Evolutionary conservation across 1,140 invertebrate genomes (phyloP).

Genomic region (Bathynomus jamesi): DNA sequence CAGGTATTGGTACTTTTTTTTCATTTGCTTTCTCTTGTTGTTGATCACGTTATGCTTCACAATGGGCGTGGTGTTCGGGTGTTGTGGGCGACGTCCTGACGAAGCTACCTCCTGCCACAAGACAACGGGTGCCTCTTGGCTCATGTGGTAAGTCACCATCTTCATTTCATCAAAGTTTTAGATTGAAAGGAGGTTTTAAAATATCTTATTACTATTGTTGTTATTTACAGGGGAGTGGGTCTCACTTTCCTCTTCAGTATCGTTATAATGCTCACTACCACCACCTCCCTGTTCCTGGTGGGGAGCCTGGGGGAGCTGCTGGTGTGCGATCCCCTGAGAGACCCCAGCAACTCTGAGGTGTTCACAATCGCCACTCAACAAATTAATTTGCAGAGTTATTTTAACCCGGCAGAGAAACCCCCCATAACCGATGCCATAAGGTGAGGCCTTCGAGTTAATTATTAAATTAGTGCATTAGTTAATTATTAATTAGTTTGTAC

Average conservation of each 20-base stretch:
- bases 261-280: slow-evolving; percentile 61
- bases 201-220: neutral
- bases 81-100: slow-evolving; percentile 75
- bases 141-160: slow-evolving; percentile 62
- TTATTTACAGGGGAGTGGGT: slow-evolving; percentile 58
- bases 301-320: slow-evolving; percentile 62
- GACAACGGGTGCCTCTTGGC: slow-evolving; percentile 66
- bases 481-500: too few species aligned
- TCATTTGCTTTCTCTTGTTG: slow-evolving; percentile 50
- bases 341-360: neutral
- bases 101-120: slow-evolving; percentile 72
- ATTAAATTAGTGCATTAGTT: too few species aligned
- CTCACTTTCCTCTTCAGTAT: slow-evolving; percentile 68
- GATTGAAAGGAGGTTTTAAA: neutral
- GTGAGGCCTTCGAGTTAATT: too few species aligned
- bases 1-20: slow-evolving; percentile 53
- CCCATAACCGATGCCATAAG: too few species aligned
- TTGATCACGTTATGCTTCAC: slow-evolving; percentile 55
- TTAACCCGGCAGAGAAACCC: too few species aligned
- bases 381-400: slow-evolving; percentile 7
- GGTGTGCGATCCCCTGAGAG: slow-evolving; percentile 54
- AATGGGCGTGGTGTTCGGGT: slow-evolving; percentile 71
- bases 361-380: neutral
- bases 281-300: slow-evolving; percentile 59
- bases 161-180: neutral